Base-by-base conservation (phyloP, 2,113 vertebrate genomes). In the Gymnarchus niloticus region DNA sequence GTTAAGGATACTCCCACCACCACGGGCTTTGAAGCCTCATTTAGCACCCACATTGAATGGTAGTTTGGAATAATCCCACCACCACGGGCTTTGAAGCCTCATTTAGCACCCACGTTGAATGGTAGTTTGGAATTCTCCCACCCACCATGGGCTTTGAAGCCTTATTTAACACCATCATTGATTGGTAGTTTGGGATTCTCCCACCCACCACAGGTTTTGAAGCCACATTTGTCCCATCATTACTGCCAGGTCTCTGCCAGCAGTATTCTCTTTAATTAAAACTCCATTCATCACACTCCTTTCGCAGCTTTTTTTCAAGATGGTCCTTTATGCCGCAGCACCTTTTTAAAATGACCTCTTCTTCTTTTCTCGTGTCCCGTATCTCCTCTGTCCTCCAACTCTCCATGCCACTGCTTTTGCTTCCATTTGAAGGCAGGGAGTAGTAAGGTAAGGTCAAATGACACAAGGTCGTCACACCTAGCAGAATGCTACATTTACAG, bases 391-490 rank as follows among this genome's bases (percentile, higher is more conserved):
- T 85, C 28, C 49, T 85, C 69, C 33, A 33, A 77, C 19, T 77
- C 84, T 56, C 92, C 91, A 94, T 95, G 95, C 94, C 92, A 89
- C 92, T 59, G 87, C 93, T 92, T 93, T 95, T 95, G 93, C 94
- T 94, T 91, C 93, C 89, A 90, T 89, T 85, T 96, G 93, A 97
- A 99, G 98, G 95, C 97, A 99, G 94, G 98, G 98, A 41, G 94
- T 99, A 90, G 97, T 99, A 92, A 98, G 97, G 98, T 99, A 96
- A 98, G 97, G 87, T 86, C 25, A 84, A 49, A n/a, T 49, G 85
- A 51, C 28, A 81, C 23, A 51, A 61, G 44, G 56, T 59, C 54
- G 49, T 44, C n/a, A 25, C 59, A 19, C n/a, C 49, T 51, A 82
- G 44, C 56, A 61, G 52, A 76, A 56, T 19, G 17, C 21, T 41